phyloP scores from a whole-genome alignment of 1,140 invertebrate species.

The Aporrectodea caliginosa region DNA sequence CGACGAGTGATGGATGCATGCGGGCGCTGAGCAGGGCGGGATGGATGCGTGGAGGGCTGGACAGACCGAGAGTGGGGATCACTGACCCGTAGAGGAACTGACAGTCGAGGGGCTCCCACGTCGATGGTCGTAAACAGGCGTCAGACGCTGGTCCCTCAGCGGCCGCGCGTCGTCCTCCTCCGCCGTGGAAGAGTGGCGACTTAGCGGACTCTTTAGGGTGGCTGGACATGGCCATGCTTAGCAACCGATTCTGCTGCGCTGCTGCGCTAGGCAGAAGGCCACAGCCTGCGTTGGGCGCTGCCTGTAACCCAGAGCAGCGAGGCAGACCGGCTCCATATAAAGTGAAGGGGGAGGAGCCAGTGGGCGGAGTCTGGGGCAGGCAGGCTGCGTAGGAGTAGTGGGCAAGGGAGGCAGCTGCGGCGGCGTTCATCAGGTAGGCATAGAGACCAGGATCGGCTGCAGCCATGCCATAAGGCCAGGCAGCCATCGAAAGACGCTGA shows the following conservation, averaged over 20 bases:
- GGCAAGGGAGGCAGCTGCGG: slow-evolving; percentile 44
- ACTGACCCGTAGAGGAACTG: slow-evolving; percentile 19
- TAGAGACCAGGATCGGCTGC: slow-evolving; percentile 75
- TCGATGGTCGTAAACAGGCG: background rate
- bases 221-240: background rate
- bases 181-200: background rate
- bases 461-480: slow-evolving; percentile 20
- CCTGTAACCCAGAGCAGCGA: background rate
- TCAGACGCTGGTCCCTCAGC: background rate
- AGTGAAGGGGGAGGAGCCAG: background rate
- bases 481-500: slow-evolving; percentile 72
- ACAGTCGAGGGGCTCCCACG: slow-evolving; percentile 20
- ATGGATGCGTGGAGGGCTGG: slow-evolving; percentile 9
- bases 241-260: background rate
- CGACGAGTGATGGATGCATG: background rate
- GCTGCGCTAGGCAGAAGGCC: no score
- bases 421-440: slow-evolving; percentile 82
- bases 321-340: background rate
- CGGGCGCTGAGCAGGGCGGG: background rate
- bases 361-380: background rate
- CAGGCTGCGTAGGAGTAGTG: slow-evolving; percentile 8
- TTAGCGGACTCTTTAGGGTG: no score
- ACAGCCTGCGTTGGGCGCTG: no score
- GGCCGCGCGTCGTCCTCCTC: background rate
- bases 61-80: slow-evolving; percentile 1